phyloP scores from a whole-genome alignment of 2,797 vertebrate species.

The Parauchenoglanis punctatus region DNA sequence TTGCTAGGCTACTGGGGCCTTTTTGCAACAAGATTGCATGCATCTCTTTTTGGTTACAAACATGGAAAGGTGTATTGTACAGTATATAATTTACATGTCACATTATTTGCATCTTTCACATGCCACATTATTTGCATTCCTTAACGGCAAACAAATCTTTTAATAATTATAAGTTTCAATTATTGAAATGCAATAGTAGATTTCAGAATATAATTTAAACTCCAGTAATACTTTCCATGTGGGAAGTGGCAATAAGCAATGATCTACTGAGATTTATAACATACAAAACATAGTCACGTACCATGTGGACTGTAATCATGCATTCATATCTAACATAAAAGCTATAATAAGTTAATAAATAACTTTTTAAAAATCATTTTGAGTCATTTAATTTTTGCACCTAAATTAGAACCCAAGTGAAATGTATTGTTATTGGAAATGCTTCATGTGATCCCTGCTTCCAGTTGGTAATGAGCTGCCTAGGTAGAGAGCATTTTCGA shows the following conservation, averaged over 20 bases:
- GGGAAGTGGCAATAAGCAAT: not conserved
- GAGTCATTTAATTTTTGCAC: not conserved
- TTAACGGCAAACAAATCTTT: not conserved
- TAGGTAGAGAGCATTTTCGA: not conserved
- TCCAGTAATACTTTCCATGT: not conserved
- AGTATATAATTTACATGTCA: not conserved
- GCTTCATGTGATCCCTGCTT: not conserved
- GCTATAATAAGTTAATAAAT: not conserved
- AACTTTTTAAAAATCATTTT: not conserved
- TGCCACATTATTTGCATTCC: no score
- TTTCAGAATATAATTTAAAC: not conserved
- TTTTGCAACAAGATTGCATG: not conserved
- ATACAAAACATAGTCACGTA: not conserved
- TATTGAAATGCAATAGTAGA: not conserved
- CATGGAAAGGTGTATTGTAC: not conserved
- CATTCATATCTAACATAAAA: not conserved
- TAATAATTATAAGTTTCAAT: not conserved
- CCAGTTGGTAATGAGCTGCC: not conserved
- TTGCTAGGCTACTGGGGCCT: not conserved
- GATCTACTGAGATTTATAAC: not conserved
- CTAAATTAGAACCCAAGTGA: not conserved
- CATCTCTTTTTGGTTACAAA: not conserved
- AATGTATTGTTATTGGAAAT: constrained; percentile 1
- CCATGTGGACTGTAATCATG: not conserved
- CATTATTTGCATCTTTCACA: not conserved